Conservation (phyloP, 2,113 vertebrate genomes). For the Tenrec ecaudatus region DNA sequence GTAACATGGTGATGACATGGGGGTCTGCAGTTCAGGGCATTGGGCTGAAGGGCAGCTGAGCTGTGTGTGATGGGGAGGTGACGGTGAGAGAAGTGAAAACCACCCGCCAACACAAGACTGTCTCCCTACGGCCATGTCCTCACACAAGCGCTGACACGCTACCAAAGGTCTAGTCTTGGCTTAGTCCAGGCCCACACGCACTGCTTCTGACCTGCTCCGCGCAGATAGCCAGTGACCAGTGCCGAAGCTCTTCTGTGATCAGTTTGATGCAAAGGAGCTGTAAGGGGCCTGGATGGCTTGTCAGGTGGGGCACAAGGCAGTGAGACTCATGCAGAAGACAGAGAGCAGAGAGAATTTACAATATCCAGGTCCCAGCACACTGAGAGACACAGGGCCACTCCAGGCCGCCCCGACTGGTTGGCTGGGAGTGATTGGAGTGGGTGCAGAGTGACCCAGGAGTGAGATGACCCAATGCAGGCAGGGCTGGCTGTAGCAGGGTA, state of each 20-base stretch:
- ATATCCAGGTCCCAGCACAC: background rate
- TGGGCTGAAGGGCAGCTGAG: too few species aligned
- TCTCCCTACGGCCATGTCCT: background rate
- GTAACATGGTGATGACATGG: too few species aligned
- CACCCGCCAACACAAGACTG: background rate
- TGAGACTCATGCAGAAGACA: background rate
- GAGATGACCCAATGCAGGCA: background rate
- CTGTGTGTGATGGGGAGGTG: background rate
- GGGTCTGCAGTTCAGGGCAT: too few species aligned
- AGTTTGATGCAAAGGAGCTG: background rate
- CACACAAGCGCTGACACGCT: background rate
- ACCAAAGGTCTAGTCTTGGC: background rate
- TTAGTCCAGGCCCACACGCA: background rate
- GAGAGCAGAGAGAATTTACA: background rate
- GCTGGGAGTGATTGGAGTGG: background rate
- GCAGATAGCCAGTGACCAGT: background rate
- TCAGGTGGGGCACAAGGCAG: background rate
- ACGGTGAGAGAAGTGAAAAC: background rate
- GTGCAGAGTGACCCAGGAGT: background rate
- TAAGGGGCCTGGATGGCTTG: background rate
- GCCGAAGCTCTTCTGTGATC: background rate
- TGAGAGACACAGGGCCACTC: background rate
- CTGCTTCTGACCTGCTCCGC: background rate
- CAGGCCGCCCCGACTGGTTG: background rate
- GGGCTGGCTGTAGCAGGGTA: background rate